A percentile compares a stretch with the other conserved stretches of the same genome.
Conservation (phyloP, 2,888 invertebrate genomes). For the Clistopyga incitator region DNA sequence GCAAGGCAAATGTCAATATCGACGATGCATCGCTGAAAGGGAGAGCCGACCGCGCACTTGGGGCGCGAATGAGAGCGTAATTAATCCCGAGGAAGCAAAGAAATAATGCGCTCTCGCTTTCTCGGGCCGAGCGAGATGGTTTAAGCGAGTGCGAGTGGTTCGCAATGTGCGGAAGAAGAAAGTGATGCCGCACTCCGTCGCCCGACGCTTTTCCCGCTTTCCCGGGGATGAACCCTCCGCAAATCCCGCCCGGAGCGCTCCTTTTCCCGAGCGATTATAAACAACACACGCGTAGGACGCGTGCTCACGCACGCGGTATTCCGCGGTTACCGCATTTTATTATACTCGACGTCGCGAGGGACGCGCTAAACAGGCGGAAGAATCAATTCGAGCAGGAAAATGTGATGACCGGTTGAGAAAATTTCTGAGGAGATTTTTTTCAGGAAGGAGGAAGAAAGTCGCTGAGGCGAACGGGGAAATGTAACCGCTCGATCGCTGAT, state of each 20-base stretch:
- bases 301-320: slow-evolving; percentile 51
- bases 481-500: not conserved
- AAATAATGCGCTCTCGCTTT: slow-evolving; percentile 71
- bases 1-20: slow-evolving; percentile 83
- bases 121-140: slow-evolving; percentile 38
- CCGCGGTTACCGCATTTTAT: slow-evolving; percentile 33
- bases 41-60: slow-evolving; percentile 66
- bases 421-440: not conserved
- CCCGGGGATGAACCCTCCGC: slow-evolving; percentile 5
- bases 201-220: slow-evolving; percentile 9
- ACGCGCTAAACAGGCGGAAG: slow-evolving; percentile 56
- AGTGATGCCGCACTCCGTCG: not conserved
- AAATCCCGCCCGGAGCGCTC: slow-evolving; percentile 17
- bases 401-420: slow-evolving; percentile 37
- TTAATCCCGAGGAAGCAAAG: slow-evolving; percentile 78
- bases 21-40: slow-evolving; percentile 74
- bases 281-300: slow-evolving; percentile 43
- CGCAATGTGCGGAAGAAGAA: not conserved
- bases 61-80: slow-evolving; percentile 83
- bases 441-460: slow-evolving; percentile 45
- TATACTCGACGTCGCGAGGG: slow-evolving; percentile 37
- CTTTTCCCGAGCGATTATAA: slow-evolving; percentile 62
- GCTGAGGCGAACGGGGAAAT: slow-evolving; percentile 12
- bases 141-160: slow-evolving; percentile 38
- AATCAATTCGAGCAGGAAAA: slow-evolving; percentile 37